phyloP scores from a whole-genome alignment of 2,113 vertebrate genomes.

The Haplotaxodon microlepis region DNA sequence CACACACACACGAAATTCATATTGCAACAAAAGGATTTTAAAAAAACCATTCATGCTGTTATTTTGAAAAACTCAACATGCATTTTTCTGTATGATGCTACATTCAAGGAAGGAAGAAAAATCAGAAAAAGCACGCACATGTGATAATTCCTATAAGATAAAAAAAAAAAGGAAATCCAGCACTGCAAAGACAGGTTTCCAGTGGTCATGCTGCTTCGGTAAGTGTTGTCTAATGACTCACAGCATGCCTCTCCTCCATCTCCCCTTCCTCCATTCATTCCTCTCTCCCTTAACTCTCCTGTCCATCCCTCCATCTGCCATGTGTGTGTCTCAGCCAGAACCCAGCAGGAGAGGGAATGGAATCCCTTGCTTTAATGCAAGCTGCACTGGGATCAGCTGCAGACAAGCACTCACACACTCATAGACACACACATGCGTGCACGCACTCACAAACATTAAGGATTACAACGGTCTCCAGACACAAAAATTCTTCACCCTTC shows the following conservation, averaged over 20 bases:
- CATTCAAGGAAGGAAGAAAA: background rate
- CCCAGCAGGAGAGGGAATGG: conserved; percentile 41
- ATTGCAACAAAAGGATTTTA: rapidly evolving
- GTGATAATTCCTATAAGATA: background rate
- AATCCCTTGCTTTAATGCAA: conserved; percentile 44
- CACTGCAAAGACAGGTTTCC: background rate
- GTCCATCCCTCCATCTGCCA: conserved; percentile 55
- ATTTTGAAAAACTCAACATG: background rate
- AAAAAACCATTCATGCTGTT: background rate
- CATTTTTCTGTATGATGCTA: background rate
- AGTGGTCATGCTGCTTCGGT: conserved; percentile 24
- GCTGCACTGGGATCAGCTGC: conserved; percentile 50
- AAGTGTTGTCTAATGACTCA: conserved; percentile 47
- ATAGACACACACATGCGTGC: background rate
- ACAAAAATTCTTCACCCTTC: conserved; percentile 18
- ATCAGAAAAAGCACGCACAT: background rate
- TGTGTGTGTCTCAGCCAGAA: conserved; percentile 34
- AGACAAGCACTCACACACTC: background rate
- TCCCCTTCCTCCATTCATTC: conserved; percentile 6
- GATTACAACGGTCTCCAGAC: conserved; percentile 51
- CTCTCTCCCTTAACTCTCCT: conserved; percentile 9
- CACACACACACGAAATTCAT: background rate
- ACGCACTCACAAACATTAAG: background rate
- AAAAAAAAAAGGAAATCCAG: background rate
- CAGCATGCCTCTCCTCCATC: conserved; percentile 6